Base-by-base conservation (phyloP, 2,797 vertebrate species). In the Hoplostethus mediterraneus region DNA sequence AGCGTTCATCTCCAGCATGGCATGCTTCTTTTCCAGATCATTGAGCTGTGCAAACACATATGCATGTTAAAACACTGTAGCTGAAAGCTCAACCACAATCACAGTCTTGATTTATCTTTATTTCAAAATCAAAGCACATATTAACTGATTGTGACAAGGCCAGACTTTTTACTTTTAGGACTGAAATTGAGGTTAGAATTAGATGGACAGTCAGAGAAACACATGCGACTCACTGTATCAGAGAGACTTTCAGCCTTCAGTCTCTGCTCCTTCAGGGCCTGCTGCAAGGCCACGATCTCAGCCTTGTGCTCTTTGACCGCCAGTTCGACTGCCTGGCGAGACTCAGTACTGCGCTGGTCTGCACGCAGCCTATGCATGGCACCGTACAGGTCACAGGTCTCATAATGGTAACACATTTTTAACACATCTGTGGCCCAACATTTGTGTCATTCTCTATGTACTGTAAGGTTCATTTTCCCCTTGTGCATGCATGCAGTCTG, bases 301-400 rank as follows among this genome's bases (percentile, higher is more conserved):
- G 98, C 97, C 87, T 98, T 99, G 93, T 99, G 98, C 70, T 99
- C 98, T 88, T 97, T 97, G 80, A 99, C 97, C 0, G 98, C 98
- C 74, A 99, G 91, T 75, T 99, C 98, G 38, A 99, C 96, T 42
- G 98, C 98, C 93, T 99, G 98, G 60, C 98, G 97, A 55, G 98
- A 99, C 84, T 99, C 98, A 0, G 95, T 94, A 87, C 97, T 98
- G 70, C 98, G 96, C 91, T 99, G 98, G 81, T 99, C 98, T 0
- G 98, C 97, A 76, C 98, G 96, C 6, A 97, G 90, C 86, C 97
- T 98, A 86, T 25, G 13, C 70, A 67, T 30, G 63, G 21, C 40
- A 71, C 3, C 57, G 78, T 3, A 74, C 28, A 28, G 28, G 28
- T 28, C 28, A 60, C 11, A 67, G 38, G 7, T 44, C 21, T 73